These are phyloP conservation scores for Ceratosolen solmsi DNA, from an alignment of 1,140 invertebrate species.

Conservation along the genomic window DNA sequence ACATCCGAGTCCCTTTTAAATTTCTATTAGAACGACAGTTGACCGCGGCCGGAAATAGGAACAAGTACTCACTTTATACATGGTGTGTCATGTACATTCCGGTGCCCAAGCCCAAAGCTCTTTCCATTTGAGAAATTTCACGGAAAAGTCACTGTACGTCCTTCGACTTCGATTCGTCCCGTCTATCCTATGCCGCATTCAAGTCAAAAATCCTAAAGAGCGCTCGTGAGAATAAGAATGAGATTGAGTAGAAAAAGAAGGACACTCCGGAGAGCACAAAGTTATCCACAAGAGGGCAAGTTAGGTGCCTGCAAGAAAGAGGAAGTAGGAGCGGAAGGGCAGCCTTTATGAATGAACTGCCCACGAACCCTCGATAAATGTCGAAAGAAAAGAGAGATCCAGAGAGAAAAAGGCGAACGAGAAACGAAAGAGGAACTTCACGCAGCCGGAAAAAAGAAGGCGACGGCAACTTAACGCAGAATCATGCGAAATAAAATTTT, in stretches of 20 bases:
- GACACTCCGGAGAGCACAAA: conserved; percentile 7
- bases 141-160: conserved; percentile 10
- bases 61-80: conserved; percentile 1
- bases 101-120: background rate
- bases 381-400: conserved; percentile 43
- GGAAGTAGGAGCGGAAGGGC: conserved; percentile 44
- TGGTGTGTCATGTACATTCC: conserved; percentile 13
- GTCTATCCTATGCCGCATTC: conserved; percentile 14
- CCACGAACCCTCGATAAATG: background rate
- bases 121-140: conserved; percentile 8
- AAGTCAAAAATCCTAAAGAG: conserved; percentile 9
- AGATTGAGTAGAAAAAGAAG: conserved; percentile 14
- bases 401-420: conserved; percentile 31
- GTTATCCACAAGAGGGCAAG: conserved; percentile 26
- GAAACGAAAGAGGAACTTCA: conserved; percentile 30
- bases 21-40: background rate
- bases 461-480: background rate
- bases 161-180: conserved; percentile 12
- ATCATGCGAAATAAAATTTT: background rate
- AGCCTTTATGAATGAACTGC: conserved; percentile 34
- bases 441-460: background rate
- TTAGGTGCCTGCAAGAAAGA: background rate
- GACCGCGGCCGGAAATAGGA: conserved; percentile 1
- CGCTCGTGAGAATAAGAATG: conserved; percentile 25
- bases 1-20: too few relatives aligned